Percentiles rank a stretch among this genome's conserved stretches.
phyloP scores from a whole-genome alignment of 35 echinoderm and acorn worm species.

The Acanthaster planci region DNA sequence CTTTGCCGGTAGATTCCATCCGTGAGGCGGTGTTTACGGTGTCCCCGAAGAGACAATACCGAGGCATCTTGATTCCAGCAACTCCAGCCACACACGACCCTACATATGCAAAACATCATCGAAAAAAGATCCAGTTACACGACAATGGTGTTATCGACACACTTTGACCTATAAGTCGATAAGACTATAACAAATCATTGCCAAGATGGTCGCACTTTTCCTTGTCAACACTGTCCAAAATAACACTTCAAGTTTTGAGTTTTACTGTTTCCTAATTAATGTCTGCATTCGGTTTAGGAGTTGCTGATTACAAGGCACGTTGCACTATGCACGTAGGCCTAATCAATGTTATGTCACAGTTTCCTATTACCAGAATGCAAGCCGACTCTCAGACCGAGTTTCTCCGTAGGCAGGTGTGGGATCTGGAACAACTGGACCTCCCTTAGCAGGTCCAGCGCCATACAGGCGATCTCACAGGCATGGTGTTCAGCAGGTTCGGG shows the following conservation, averaged over 20 bases:
- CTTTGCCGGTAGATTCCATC: constrained; percentile 58
- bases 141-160: background rate
- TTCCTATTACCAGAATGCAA: constrained; percentile 61
- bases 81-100: constrained; percentile 67
- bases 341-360: too few relatives aligned
- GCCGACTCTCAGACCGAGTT: constrained; percentile 55
- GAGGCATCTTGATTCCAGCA: constrained; percentile 54
- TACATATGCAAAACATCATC: constrained; percentile 25
- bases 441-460: constrained; percentile 55
- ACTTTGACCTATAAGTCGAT: background rate
- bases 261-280: too few relatives aligned
- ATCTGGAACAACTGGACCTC: constrained; percentile 33
- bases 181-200: too few relatives aligned
- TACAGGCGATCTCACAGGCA: constrained; percentile 68
- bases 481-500: constrained; percentile 48
- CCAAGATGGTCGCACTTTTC: too few relatives aligned
- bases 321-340: too few relatives aligned
- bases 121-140: background rate
- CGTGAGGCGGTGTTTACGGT: constrained; percentile 63
- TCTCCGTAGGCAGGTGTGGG: constrained; percentile 49
- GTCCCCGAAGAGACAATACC: constrained; percentile 66
- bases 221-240: too few relatives aligned
- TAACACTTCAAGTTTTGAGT: too few relatives aligned
- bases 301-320: too few relatives aligned
- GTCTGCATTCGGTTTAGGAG: too few relatives aligned